Conservation (phyloP, 2,888 invertebrate genomes). For the Polia nebulosa region DNA sequence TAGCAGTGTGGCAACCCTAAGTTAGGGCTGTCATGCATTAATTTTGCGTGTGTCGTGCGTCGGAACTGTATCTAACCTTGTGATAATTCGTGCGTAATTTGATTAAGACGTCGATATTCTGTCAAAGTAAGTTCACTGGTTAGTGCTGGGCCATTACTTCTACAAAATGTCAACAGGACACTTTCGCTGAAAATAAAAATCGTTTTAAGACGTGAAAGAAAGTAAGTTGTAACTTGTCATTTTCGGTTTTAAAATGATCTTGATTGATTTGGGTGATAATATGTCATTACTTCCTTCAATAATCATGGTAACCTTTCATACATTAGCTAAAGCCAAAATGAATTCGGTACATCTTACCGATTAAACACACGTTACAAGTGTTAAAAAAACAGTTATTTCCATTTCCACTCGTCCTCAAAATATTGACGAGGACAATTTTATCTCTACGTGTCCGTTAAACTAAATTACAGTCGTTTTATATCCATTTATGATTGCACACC, state of each 20-base stretch:
- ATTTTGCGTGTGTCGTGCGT: slow-evolving; percentile 59
- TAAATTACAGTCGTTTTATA: slow-evolving; percentile 40
- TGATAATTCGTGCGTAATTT: slow-evolving; percentile 63
- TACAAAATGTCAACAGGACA: slow-evolving; percentile 54
- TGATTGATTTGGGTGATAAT: not conserved
- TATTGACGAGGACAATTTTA: slow-evolving; percentile 17
- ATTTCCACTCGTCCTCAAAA: slow-evolving; percentile 16
- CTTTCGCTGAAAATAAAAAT: slow-evolving; percentile 59
- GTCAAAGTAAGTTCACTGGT: slow-evolving; percentile 33
- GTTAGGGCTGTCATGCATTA: slow-evolving; percentile 49
- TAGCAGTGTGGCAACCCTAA: slow-evolving; percentile 35
- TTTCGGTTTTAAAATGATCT: slow-evolving; percentile 20
- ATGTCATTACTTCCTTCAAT: not conserved
- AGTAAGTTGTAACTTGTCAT: slow-evolving; percentile 42
- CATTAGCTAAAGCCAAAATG: not conserved
- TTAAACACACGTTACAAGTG: not conserved
- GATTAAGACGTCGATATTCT: slow-evolving; percentile 54
- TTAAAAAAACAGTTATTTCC: slow-evolving; percentile 4
- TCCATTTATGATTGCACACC: slow-evolving; percentile 15
- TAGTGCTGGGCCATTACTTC: slow-evolving; percentile 23
- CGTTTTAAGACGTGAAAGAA: slow-evolving; percentile 54
- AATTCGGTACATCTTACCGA: not conserved
- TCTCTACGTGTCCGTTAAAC: slow-evolving; percentile 30
- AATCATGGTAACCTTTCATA: not conserved
- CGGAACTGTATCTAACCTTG: slow-evolving; percentile 61